Percentiles rank a stretch among this genome's conserved stretches.
Evolutionary conservation across 2,888 invertebrate genomes (phyloP).

Genomic region (Ormia ochracea): DNA sequence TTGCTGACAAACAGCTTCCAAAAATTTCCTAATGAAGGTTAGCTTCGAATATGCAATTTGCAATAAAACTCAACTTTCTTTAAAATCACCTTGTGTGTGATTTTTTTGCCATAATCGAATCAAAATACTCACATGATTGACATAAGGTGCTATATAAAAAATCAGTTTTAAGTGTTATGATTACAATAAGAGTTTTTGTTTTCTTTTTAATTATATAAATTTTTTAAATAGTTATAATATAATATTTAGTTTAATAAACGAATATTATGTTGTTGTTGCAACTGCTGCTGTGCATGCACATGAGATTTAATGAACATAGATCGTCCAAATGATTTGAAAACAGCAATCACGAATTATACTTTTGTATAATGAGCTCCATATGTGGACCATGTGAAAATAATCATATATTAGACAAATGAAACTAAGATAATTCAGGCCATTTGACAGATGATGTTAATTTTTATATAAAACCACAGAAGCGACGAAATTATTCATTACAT

Average conservation of each 20-base stretch:
- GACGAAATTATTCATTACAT: conserved; percentile 47
- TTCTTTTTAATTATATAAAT: conserved; percentile 76
- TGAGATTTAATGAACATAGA: conserved; percentile 38
- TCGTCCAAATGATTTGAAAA: conserved; percentile 42
- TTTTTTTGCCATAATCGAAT: neutral
- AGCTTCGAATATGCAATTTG: no score
- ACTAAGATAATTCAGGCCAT: conserved; percentile 25
- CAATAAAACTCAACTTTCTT: no score
- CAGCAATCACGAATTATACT: conserved; percentile 23
- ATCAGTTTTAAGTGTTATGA: conserved; percentile 64
- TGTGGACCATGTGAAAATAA: conserved; percentile 34
- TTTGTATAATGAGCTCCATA: conserved; percentile 33
- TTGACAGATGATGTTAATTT: conserved; percentile 53
- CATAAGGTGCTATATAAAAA: neutral
- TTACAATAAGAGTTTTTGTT: conserved; percentile 73
- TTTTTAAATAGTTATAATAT: conserved; percentile 75
- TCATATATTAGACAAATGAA: conserved; percentile 46
- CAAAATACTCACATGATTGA: neutral
- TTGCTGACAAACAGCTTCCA: no score
- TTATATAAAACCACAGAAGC: conserved; percentile 40
- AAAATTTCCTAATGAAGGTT: no score
- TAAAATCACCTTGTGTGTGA: no score
- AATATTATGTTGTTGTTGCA: conserved; percentile 69
- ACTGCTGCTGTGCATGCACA: conserved; percentile 64
- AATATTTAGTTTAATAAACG: conserved; percentile 74